Percentiles rank a stretch among this genome's conserved stretches.
Conservation (phyloP, 2,797 vertebrate species). For the Picus viridis region DNA sequence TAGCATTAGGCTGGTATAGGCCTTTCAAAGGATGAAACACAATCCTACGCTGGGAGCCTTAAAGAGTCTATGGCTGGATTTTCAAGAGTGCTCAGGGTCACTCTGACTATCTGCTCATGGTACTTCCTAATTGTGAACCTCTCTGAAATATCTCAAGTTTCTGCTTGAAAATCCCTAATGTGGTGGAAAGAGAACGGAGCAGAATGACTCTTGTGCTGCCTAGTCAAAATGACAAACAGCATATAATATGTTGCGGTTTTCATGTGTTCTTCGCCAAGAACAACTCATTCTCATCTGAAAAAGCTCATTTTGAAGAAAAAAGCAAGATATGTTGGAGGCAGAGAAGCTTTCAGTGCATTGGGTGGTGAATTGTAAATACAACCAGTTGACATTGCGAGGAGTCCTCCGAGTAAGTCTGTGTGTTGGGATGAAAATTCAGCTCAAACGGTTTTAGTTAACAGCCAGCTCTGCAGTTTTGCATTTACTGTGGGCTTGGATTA, state of each 20-base stretch:
- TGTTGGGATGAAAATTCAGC: background rate
- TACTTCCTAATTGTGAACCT: background rate
- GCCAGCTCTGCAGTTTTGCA: background rate
- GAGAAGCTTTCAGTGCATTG: background rate
- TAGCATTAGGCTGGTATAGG: background rate
- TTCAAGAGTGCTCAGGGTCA: background rate
- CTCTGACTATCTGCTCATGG: background rate
- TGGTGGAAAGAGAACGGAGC: background rate
- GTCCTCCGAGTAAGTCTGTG: background rate
- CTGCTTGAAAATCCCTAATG: slow-evolving; percentile 21
- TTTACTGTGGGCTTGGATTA: background rate
- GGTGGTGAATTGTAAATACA: background rate
- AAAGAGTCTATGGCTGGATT: background rate
- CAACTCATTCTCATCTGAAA: slow-evolving; percentile 14
- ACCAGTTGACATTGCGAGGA: background rate
- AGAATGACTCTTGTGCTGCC: background rate
- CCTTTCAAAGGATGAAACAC: background rate
- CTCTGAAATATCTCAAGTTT: background rate
- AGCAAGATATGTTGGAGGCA: background rate
- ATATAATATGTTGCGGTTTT: background rate
- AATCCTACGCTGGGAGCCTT: background rate
- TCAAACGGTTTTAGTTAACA: background rate
- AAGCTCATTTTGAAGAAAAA: slow-evolving; percentile 25
- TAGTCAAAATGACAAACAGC: slow-evolving; percentile 1
- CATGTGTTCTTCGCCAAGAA: slow-evolving; percentile 2